Evolutionary conservation across 2,888 invertebrate species (phyloP).

Genomic region (Cephus pygmeus): DNA sequence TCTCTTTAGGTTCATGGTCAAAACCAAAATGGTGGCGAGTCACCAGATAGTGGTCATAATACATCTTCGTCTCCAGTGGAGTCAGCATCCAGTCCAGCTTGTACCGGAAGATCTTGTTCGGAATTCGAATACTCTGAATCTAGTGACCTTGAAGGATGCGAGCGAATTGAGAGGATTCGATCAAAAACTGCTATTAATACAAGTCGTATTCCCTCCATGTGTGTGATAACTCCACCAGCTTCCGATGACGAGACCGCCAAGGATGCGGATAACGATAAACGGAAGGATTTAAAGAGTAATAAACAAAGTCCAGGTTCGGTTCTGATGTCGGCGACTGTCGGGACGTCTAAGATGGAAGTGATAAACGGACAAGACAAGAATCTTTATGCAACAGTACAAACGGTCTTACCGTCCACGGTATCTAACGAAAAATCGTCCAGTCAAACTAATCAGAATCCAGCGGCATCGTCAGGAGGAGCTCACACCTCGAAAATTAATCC

Average conservation of each 20-base stretch:
- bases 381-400: slow-evolving; percentile 61
- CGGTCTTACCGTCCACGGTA: slow-evolving; percentile 37
- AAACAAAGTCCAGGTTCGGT: slow-evolving; percentile 45
- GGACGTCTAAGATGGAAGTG: slow-evolving; percentile 62
- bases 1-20: slow-evolving; percentile 57
- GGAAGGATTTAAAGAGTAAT: slow-evolving; percentile 30
- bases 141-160: slow-evolving; percentile 88
- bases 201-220: slow-evolving; percentile 91
- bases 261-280: slow-evolving; percentile 56
- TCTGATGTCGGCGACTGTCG: slow-evolving; percentile 62
- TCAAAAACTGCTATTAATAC: slow-evolving; percentile 89
- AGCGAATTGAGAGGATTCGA: slow-evolving; percentile 85
- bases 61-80: slow-evolving; percentile 84
- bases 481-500: slow-evolving; percentile 64
- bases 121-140: slow-evolving; percentile 89
- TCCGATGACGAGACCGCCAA: slow-evolving; percentile 85
- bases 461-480: neutral
- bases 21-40: slow-evolving; percentile 75
- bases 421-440: slow-evolving; percentile 12
- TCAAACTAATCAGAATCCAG: neutral
- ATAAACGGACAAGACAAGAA: slow-evolving; percentile 63
- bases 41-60: slow-evolving; percentile 84
- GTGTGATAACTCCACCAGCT: slow-evolving; percentile 88
- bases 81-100: slow-evolving; percentile 78
- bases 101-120: slow-evolving; percentile 76